Conservation (phyloP, 2,113 vertebrate species). For the Hemibagrus wyckioides region DNA sequence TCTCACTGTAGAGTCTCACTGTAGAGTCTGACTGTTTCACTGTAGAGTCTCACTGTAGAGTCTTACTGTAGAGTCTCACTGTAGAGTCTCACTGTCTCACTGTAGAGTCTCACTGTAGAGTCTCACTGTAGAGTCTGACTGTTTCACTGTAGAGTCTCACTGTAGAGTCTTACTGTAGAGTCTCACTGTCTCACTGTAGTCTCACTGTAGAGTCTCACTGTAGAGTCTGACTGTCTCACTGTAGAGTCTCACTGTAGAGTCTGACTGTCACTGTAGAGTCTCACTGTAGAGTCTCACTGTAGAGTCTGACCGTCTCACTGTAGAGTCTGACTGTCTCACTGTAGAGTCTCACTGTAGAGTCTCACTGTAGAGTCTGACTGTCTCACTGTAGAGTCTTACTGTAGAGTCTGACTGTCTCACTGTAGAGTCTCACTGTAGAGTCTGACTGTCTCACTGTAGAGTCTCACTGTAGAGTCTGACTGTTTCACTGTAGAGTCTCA, state of each 20-base stretch:
- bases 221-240: background rate
- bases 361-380: background rate
- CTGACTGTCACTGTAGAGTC: too few relatives aligned
- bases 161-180: background rate
- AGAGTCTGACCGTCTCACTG: background rate
- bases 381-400: background rate
- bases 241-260: background rate
- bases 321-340: too few relatives aligned
- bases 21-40: too few relatives aligned
- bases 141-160: too few relatives aligned
- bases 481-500: background rate
- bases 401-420: background rate
- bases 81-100: too few relatives aligned
- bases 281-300: background rate
- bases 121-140: background rate
- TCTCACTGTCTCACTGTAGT: too few relatives aligned
- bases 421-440: background rate
- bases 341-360: background rate
- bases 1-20: background rate
- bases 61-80: background rate
- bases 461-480: background rate
- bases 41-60: too few relatives aligned
- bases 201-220: background rate
- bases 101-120: background rate
- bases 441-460: background rate